Evolutionary conservation across 2,797 vertebrate genomes (phyloP).

Genomic region (Pogoniulus pusillus): DNA sequence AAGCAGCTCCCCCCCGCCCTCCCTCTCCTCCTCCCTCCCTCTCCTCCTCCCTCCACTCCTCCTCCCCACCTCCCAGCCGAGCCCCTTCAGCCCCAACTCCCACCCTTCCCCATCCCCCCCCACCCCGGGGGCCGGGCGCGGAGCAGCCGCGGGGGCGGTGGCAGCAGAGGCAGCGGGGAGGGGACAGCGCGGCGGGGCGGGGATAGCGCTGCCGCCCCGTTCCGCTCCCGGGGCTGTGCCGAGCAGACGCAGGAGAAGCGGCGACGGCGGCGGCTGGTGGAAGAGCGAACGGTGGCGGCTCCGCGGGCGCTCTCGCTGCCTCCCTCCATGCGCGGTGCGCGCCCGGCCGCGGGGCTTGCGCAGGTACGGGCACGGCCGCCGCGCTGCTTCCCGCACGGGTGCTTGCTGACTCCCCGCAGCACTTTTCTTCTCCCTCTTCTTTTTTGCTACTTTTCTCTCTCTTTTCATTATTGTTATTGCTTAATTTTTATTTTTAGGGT

Average conservation of each 20-base stretch:
- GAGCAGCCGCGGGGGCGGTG: background rate
- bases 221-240: background rate
- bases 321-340: slow-evolving; percentile 27
- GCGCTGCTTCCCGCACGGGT: background rate
- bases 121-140: background rate
- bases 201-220: background rate
- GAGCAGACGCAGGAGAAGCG: slow-evolving; percentile 6
- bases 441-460: no score
- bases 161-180: background rate
- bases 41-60: background rate
- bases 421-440: background rate
- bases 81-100: no score
- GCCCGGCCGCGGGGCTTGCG: slow-evolving; percentile 16
- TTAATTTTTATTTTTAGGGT: no score
- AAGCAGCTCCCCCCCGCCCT: no score
- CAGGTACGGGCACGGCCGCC: background rate
- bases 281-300: background rate
- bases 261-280: background rate
- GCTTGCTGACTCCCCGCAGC: background rate
- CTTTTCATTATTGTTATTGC: no score
- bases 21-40: background rate
- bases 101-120: background rate
- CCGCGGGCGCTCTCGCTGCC: background rate
- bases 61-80: no score
- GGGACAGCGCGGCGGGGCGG: background rate